These are phyloP conservation scores for Bradypodion pumilum DNA, from an alignment of 2,797 vertebrate genomes.

Conservation along the genomic window DNA sequence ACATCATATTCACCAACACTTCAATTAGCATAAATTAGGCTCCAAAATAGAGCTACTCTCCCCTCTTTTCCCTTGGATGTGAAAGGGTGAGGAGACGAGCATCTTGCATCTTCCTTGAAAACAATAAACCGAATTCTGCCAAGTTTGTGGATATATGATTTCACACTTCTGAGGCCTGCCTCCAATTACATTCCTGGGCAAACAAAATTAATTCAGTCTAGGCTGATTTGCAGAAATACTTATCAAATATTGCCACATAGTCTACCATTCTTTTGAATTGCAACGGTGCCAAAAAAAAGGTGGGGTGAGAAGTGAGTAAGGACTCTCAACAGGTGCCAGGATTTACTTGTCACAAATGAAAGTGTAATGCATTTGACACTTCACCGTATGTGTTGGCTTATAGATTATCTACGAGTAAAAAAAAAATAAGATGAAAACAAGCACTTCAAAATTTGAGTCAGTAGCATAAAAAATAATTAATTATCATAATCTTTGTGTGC, in stretches of 20 bases:
- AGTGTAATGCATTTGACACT: neutral
- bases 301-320: no score
- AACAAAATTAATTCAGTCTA: slow-evolving; percentile 60
- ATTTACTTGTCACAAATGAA: neutral
- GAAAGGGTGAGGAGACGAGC: slow-evolving; percentile 51
- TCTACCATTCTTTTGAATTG: neutral
- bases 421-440: no score
- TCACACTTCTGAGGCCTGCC: slow-evolving; percentile 43
- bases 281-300: neutral
- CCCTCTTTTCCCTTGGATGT: slow-evolving; percentile 36
- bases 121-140: slow-evolving; percentile 50
- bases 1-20: slow-evolving; percentile 24
- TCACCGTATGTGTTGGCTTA: neutral
- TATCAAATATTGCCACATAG: slow-evolving; percentile 13
- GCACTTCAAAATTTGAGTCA: neutral
- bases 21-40: slow-evolving; percentile 45
- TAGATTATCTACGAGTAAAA: neutral
- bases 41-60: slow-evolving; percentile 31
- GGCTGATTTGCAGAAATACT: slow-evolving; percentile 30
- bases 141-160: slow-evolving; percentile 48
- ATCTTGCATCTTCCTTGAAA: slow-evolving; percentile 49
- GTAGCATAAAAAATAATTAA: neutral
- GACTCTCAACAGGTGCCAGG: neutral
- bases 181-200: slow-evolving; percentile 39
- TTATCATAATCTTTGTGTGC: neutral